A percentile compares a stretch with the other conserved stretches of the same genome.
These are phyloP conservation scores for Chaetops frenatus DNA, from an alignment of 2,113 vertebrate genomes.

Conservation along the genomic window DNA sequence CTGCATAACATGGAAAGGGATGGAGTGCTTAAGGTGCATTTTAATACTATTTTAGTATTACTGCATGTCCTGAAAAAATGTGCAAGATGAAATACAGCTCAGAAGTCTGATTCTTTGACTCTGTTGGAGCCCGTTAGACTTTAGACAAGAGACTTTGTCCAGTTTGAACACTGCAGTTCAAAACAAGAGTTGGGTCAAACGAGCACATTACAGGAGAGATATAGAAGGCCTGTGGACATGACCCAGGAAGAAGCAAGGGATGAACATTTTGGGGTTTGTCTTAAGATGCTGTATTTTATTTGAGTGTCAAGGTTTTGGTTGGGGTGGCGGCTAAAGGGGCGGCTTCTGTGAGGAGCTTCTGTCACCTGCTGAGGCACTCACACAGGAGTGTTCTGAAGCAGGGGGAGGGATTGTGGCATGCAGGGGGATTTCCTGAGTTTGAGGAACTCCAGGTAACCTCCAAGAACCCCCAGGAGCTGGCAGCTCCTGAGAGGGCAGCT, in stretches of 20 bases:
- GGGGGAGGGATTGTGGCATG: background rate
- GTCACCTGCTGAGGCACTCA: fast-evolving
- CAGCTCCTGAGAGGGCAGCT: background rate
- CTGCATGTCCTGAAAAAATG: background rate
- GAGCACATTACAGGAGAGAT: background rate
- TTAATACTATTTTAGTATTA: background rate
- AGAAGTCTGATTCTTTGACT: background rate
- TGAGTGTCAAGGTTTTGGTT: background rate
- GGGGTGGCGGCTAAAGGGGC: fast-evolving
- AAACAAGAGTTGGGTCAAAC: background rate
- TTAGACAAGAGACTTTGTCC: background rate
- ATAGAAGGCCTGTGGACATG: fast-evolving
- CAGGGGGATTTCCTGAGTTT: background rate
- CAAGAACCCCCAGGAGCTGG: background rate
- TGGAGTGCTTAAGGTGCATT: background rate
- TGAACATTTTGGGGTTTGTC: background rate
- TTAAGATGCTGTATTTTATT: background rate
- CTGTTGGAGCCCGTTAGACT: background rate
- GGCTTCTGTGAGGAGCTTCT: background rate
- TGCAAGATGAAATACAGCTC: background rate
- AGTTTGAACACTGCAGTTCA: background rate
- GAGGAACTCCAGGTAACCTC: background rate
- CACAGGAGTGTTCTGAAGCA: fast-evolving
- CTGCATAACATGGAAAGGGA: background rate
- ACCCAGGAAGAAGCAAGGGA: background rate